These are phyloP conservation scores for Augiades crinisus DNA, from an alignment of 2,888 invertebrate species.

Conservation along the genomic window DNA sequence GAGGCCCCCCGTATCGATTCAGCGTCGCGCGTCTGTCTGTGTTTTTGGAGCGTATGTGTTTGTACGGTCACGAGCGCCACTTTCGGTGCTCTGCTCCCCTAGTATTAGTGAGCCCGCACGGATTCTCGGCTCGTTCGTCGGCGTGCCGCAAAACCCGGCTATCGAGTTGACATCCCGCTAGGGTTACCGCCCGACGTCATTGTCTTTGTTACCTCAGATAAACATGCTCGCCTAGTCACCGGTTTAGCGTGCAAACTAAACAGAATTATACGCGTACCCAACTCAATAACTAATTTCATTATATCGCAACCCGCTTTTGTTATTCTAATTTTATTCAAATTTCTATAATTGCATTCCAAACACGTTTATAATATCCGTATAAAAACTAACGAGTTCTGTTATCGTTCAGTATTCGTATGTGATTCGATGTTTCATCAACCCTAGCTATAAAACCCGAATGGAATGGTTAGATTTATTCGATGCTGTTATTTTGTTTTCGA, in stretches of 20 bases:
- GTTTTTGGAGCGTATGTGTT: constrained; percentile 48
- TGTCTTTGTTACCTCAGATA: constrained; percentile 25
- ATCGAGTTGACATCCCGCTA: constrained; percentile 56
- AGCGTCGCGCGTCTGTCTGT: constrained; percentile 38
- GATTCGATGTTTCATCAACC: constrained; percentile 28
- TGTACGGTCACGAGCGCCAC: constrained; percentile 47
- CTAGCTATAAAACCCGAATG: constrained; percentile 25
- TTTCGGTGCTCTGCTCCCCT: constrained; percentile 59
- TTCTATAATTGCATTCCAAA: constrained; percentile 58
- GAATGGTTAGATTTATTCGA: constrained; percentile 38
- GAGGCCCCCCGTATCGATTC: constrained; percentile 66
- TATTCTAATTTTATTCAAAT: constrained; percentile 58
- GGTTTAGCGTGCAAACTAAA: constrained; percentile 15
- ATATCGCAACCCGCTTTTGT: constrained; percentile 43
- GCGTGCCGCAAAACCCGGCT: constrained; percentile 64
- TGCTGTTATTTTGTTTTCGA: constrained; percentile 39
- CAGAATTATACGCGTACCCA: constrained; percentile 2
- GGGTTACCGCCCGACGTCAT: constrained; percentile 34
- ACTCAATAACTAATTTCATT: constrained; percentile 31
- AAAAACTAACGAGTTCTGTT: constrained; percentile 35
- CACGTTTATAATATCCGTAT: constrained; percentile 47
- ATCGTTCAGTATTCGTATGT: constrained; percentile 17
- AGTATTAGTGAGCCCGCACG: constrained; percentile 54
- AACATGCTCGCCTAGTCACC: constrained; percentile 8
- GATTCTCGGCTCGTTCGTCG: constrained; percentile 66